These are phyloP conservation scores for Nycticryphes semicollaris DNA, from an alignment of 2,113 vertebrate genomes.

Conservation along the genomic window DNA sequence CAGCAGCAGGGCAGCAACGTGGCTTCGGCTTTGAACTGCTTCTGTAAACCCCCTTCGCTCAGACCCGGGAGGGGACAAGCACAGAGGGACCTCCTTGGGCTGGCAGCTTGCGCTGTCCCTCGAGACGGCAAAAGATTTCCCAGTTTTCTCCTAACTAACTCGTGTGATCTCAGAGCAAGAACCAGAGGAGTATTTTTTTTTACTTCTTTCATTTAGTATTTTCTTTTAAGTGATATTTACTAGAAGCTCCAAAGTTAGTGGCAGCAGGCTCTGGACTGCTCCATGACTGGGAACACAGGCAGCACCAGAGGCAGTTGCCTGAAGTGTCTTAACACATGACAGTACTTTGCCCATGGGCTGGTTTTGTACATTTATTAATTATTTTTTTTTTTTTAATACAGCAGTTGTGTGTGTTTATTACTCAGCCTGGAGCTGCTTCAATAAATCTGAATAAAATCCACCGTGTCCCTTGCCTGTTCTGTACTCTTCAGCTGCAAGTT, in stretches of 20 bases:
- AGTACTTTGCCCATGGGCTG: background rate
- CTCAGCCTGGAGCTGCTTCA: constrained; percentile 61
- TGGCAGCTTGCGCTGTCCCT: background rate
- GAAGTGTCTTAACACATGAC: background rate
- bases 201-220: background rate
- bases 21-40: background rate
- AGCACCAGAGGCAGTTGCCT: background rate
- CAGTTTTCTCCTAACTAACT: background rate
- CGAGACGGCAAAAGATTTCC: background rate
- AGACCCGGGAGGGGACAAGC: background rate
- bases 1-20: background rate
- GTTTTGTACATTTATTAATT: background rate
- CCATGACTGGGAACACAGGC: background rate
- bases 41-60: background rate
- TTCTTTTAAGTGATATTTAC: background rate
- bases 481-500: background rate
- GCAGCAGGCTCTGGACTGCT: background rate
- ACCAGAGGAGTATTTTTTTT: background rate
- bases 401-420: constrained; percentile 26
- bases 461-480: background rate
- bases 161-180: background rate
- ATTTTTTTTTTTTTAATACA: background rate
- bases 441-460: constrained; percentile 39
- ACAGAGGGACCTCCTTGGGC: background rate
- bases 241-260: background rate